Evolutionary conservation across 2,113 vertebrate genomes (phyloP).

Genomic region (Eptatretus burgeri): DNA sequence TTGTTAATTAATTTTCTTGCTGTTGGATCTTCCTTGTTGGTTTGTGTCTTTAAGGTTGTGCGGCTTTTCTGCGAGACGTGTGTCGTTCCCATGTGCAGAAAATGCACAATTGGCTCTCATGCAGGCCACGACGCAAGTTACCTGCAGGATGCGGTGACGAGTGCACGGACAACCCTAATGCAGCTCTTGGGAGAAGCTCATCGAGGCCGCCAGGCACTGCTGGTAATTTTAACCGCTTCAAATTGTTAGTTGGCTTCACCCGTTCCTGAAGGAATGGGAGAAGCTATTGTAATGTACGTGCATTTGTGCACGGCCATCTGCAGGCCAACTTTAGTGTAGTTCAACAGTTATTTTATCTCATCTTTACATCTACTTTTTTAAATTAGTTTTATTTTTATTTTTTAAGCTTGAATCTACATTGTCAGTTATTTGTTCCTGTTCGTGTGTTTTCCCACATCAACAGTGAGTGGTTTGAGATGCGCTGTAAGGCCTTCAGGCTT

Average conservation of each 20-base stretch:
- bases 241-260: background rate
- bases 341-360: background rate
- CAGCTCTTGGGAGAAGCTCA: conserved; percentile 4
- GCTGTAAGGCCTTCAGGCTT: too few species aligned
- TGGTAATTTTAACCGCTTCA: background rate
- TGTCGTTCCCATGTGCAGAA: background rate
- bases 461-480: too few species aligned
- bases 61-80: conserved; percentile 5
- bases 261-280: background rate
- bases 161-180: background rate
- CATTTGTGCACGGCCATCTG: background rate
- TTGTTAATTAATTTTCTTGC: too few species aligned
- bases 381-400: too few species aligned
- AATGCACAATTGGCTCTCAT: background rate
- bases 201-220: background rate
- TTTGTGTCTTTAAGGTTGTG: background rate
- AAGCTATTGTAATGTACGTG: background rate
- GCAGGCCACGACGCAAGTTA: background rate
- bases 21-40: too few species aligned
- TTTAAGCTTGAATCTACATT: too few species aligned
- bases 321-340: too few species aligned
- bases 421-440: too few species aligned
- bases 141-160: conserved; percentile 4
- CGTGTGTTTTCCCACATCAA: too few species aligned
- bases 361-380: background rate